phyloP scores from a whole-genome alignment of 2,797 vertebrate genomes.

The Chrysocyon brachyurus region DNA sequence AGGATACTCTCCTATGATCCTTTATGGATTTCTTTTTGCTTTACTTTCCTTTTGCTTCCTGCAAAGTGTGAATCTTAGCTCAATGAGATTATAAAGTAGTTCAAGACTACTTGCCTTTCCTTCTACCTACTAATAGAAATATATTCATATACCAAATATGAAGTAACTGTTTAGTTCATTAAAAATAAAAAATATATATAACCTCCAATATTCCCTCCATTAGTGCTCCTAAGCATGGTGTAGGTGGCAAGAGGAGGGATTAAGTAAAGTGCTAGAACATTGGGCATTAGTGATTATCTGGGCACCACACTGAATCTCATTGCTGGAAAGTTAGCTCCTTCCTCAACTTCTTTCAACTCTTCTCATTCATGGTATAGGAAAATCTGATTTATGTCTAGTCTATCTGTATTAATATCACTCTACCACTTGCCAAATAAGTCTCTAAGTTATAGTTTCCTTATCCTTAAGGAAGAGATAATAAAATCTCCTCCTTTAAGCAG shows the following conservation, averaged over 20 bases:
- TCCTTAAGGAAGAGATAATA: not conserved
- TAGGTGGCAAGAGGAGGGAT: not conserved
- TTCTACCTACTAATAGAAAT: not conserved
- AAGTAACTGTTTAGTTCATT: not conserved
- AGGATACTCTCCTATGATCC: not conserved
- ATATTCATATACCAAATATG: not conserved
- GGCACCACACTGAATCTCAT: not conserved
- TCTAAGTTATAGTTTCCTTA: not conserved
- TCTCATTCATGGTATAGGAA: not conserved
- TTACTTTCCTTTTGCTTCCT: not conserved
- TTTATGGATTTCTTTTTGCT: not conserved
- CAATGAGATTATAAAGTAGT: not conserved
- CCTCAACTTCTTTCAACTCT: not conserved
- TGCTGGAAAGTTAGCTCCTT: not conserved
- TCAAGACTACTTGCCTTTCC: not conserved
- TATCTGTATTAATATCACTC: not conserved
- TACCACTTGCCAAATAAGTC: not conserved
- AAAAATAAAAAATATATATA: not conserved
- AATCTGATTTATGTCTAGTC: not conserved
- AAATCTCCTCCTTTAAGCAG: not conserved
- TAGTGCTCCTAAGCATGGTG: not conserved
- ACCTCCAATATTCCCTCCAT: rapidly evolving
- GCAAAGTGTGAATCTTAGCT: not conserved
- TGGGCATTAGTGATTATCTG: not conserved
- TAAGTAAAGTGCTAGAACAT: not conserved